phyloP scores from a whole-genome alignment of 2,888 invertebrate genomes.

The Patella caerulea region DNA sequence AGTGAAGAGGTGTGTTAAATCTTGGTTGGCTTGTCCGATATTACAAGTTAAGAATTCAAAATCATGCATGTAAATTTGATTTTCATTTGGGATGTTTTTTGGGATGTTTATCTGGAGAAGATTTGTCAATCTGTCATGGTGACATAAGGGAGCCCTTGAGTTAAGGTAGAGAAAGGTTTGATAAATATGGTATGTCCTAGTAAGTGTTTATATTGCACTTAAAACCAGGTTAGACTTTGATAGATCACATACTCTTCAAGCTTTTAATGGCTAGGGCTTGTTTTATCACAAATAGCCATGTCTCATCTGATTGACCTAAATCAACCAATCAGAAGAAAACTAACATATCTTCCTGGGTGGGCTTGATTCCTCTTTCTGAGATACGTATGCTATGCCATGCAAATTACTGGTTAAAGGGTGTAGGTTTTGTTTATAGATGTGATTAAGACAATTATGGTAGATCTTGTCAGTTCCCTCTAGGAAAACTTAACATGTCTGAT shows the following conservation, averaged over 20 bases:
- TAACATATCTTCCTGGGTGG: not conserved
- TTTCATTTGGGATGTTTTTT: not conserved
- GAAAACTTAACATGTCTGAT: not conserved
- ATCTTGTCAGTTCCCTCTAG: not conserved
- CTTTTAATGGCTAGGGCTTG: not conserved
- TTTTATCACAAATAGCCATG: not conserved
- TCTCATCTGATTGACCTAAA: not conserved
- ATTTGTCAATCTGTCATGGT: constrained; percentile 2
- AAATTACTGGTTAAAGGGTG: constrained; percentile 6
- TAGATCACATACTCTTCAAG: not conserved
- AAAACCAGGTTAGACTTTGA: not conserved
- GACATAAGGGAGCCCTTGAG: constrained; percentile 9
- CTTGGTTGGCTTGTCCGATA: too few species aligned
- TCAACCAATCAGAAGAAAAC: not conserved
- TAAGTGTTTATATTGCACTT: constrained; percentile 6
- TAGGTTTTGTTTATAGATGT: constrained; percentile 11
- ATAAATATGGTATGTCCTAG: not conserved
- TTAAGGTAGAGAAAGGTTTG: not conserved
- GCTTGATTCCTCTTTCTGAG: not conserved
- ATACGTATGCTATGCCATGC: not conserved
- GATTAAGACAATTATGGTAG: constrained; percentile 6
- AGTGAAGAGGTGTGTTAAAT: too few species aligned
- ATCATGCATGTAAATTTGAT: constrained; percentile 7
- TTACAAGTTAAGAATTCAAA: not conserved
- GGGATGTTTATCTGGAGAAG: not conserved